Evolutionary conservation across 2,113 vertebrate genomes (phyloP).

Genomic region (Elephantulus edwardii): DNA sequence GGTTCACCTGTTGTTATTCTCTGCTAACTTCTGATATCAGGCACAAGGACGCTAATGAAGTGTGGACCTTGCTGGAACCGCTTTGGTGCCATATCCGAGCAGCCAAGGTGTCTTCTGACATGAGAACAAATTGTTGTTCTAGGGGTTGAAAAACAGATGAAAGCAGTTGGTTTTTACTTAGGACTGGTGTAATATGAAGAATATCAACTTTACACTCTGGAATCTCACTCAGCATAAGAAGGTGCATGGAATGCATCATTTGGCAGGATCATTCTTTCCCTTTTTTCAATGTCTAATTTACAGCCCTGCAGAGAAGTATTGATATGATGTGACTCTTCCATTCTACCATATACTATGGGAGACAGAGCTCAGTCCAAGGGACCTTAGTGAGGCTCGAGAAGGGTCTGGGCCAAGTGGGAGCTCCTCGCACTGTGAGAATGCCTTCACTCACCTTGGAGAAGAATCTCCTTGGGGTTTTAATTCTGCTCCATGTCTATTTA

Average conservation of each 20-base stretch:
- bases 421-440: background rate
- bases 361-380: background rate
- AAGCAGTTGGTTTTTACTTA: background rate
- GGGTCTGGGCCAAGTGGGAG: background rate
- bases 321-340: background rate
- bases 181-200: background rate
- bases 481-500: too few species aligned
- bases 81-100: background rate
- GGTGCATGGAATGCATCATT: background rate
- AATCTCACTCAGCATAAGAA: background rate
- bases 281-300: background rate
- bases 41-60: background rate
- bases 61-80: background rate
- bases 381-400: background rate
- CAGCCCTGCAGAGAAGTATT: background rate
- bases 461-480: background rate
- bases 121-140: background rate
- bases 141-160: background rate
- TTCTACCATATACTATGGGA: background rate
- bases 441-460: background rate
- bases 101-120: background rate
- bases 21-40: background rate
- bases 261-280: background rate
- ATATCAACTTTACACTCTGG: background rate
- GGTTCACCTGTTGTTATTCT: background rate